Evolutionary conservation across 2,113 vertebrate species (phyloP), one percentile per base, ranked within the genome.

Genomic region (Pomatorhinus ruficollis): DNA sequence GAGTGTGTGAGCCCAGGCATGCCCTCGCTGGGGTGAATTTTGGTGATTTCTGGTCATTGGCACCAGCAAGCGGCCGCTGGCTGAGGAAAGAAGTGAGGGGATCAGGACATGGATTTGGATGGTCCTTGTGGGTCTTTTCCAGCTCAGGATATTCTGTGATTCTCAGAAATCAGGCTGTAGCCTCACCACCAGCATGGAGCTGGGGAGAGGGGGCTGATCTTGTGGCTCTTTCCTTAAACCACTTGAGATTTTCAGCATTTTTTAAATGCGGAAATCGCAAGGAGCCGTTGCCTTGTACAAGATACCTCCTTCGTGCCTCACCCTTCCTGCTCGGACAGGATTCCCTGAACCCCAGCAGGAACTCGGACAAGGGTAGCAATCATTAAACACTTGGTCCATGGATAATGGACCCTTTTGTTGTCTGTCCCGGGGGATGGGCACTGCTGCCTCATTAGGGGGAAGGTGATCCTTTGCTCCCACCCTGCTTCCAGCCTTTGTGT

Each of bases 311-410:
- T 37, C 1, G 0, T 35, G 40, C 65, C 30, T 75, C 10, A 2
- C 35, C 79, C 52, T 44, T 52, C 4, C 18, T 30, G 59, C 68
- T 53, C 1, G 1, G 47, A 1, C 16, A 6, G 86, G 61, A 12
- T 47, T 60, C 75, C 57, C 42, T 12, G 63, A 8, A 4, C 1
- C 17, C 37, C 5, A 1, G 40, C 31, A 12, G 42, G 9, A 44
- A 7, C 72, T 65, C 1, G 4, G 52, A 1, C 56, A 1, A 13
- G 1, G 5, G 39, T 6, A 18, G 9, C 0, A 6, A 17, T 61
- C 17, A 5, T 75, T 87, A 35, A 75, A 12, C 44, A 8, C 40
- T 28, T 23, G 69, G 16, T n/a, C n/a, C 0, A n/a, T 7, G 50
- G 70, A 89, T 71, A 89, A 92, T 35, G 66, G 82, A 42, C 10